phyloP scores from a whole-genome alignment of 2,113 vertebrate genomes.

The Cyphomyrus plagiostoma region DNA sequence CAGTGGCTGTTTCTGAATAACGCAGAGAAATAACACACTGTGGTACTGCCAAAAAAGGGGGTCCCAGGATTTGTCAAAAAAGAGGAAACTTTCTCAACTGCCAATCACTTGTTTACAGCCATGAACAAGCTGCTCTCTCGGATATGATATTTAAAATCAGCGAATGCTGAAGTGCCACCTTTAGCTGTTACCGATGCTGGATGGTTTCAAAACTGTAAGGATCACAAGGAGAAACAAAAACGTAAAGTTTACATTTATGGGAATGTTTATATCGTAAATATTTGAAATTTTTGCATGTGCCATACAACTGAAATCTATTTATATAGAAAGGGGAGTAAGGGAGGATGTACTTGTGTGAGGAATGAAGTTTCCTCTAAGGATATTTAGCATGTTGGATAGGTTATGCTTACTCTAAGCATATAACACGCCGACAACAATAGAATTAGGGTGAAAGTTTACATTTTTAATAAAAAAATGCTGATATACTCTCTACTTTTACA shows the following conservation, averaged over 20 bases:
- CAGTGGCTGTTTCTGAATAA: background rate
- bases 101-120: conserved; percentile 12
- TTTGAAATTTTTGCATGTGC: conserved; percentile 40
- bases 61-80: background rate
- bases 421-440: background rate
- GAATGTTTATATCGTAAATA: conserved; percentile 34
- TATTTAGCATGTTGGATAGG: background rate
- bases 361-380: background rate
- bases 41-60: background rate
- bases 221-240: conserved; percentile 19
- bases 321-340: background rate
- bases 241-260: conserved; percentile 38
- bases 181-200: conserved; percentile 28
- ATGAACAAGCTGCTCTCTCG: background rate
- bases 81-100: background rate
- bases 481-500: background rate
- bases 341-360: background rate
- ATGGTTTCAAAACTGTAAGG: conserved; percentile 22
- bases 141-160: conserved; percentile 4
- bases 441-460: conserved; percentile 5
- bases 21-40: background rate
- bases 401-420: background rate
- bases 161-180: conserved; percentile 19
- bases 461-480: background rate
- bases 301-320: conserved; percentile 11